phyloP scores from a whole-genome alignment of 2,888 invertebrate genomes.

The Augiades crinisus region DNA sequence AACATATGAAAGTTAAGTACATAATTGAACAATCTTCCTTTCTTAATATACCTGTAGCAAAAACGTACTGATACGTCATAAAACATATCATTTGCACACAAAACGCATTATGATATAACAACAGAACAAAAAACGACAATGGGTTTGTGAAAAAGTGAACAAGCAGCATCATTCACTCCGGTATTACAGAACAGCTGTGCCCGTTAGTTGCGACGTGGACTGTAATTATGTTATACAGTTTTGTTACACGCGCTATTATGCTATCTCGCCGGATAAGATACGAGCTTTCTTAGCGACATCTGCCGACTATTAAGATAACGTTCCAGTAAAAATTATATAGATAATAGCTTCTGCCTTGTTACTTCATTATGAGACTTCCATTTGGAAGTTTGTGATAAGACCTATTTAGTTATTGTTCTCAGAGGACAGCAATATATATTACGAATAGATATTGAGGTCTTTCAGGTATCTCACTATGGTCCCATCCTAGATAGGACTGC shows the following conservation, averaged over 20 bases:
- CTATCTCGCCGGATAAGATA: slow-evolving; percentile 26
- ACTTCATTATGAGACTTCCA: too few species aligned
- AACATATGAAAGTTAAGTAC: too few species aligned
- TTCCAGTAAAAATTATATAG: slow-evolving; percentile 3
- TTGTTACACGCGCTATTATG: slow-evolving; percentile 20
- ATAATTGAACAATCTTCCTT: too few species aligned
- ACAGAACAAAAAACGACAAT: background rate
- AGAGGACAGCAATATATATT: too few species aligned
- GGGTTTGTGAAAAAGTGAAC: background rate
- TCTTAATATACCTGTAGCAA: too few species aligned
- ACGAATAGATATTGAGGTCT: too few species aligned
- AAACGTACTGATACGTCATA: too few species aligned
- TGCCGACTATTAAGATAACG: background rate
- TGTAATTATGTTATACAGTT: slow-evolving; percentile 22
- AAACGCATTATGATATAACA: background rate
- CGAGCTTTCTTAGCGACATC: slow-evolving; percentile 13
- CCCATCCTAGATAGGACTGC: too few species aligned
- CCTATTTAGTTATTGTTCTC: too few species aligned
- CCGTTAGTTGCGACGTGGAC: background rate
- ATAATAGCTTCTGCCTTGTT: too few species aligned
- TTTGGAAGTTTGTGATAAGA: too few species aligned
- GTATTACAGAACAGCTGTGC: slow-evolving; percentile 3
- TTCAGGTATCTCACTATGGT: too few species aligned
- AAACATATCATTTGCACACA: background rate
- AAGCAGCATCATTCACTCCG: background rate